Evolutionary conservation across 2,797 vertebrate species (phyloP).

Genomic region (Peromyscus aztecus): DNA sequence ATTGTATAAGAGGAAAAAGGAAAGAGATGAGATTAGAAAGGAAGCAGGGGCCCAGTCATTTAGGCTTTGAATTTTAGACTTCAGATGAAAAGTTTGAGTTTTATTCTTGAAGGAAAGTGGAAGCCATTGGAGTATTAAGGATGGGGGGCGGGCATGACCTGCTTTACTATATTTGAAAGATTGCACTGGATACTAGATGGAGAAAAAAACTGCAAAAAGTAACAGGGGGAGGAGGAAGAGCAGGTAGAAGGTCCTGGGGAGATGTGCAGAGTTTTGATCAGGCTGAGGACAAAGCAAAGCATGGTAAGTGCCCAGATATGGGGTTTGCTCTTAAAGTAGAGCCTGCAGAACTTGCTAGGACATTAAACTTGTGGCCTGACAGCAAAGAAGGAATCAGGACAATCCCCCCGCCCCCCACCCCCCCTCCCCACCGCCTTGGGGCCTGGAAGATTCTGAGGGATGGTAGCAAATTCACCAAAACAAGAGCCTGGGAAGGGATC

Average conservation of each 20-base stretch:
- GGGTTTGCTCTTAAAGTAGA: neutral
- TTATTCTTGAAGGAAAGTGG: neutral
- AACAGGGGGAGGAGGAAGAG: neutral
- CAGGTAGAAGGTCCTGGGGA: neutral
- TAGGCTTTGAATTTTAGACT: slow-evolving; percentile 5
- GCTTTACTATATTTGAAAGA: neutral
- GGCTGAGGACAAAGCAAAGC: too few species aligned
- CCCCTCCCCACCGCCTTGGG: too few species aligned
- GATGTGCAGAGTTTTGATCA: neutral
- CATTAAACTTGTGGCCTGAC: neutral
- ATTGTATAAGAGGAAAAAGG: neutral
- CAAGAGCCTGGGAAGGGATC: neutral
- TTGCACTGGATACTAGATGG: neutral
- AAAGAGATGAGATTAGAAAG: neutral
- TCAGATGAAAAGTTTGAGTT: neutral
- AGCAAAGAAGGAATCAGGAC: neutral
- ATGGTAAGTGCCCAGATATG: too few species aligned
- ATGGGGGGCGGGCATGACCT: neutral
- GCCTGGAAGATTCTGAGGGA: neutral
- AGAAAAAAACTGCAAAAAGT: neutral
- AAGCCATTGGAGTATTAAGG: neutral
- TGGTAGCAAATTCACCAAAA: neutral
- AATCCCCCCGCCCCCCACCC: too few species aligned
- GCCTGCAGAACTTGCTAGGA: neutral
- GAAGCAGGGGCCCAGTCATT: neutral